Conservation (phyloP, 2,113 vertebrate genomes). For the Dryoscopus gambensis region DNA sequence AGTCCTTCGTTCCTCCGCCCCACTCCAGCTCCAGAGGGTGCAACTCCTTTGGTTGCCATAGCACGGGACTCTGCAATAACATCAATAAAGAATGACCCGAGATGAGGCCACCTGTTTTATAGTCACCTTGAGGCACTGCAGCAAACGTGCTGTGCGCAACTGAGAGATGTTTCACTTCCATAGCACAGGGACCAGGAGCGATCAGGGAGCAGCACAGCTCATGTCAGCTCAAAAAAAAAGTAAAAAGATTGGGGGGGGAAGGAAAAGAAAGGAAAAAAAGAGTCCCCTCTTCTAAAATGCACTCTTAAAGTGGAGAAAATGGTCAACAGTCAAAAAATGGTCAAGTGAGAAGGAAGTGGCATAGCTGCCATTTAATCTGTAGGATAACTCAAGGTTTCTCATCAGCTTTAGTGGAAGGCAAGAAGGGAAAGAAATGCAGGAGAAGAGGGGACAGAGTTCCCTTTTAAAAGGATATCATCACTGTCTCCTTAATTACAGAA, state of each 20-base stretch:
- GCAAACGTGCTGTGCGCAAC: background rate
- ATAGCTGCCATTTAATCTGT: background rate
- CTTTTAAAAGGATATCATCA: background rate
- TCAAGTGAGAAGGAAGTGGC: background rate
- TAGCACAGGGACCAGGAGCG: accelerated
- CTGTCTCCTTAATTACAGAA: background rate
- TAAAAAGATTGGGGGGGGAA: background rate
- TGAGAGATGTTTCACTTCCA: accelerated
- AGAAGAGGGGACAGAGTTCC: background rate
- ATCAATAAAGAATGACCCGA: background rate
- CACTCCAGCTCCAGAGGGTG: background rate
- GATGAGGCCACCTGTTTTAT: background rate
- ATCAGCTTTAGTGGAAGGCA: background rate
- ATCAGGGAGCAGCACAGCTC: background rate
- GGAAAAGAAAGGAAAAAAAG: background rate
- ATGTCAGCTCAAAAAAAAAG: background rate
- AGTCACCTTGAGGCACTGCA: background rate
- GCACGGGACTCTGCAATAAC: background rate
- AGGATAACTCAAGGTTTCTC: background rate
- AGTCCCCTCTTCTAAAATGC: background rate
- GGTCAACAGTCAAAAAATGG: background rate
- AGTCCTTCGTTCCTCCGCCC: background rate
- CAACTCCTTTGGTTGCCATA: background rate
- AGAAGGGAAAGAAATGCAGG: background rate
- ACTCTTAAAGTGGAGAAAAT: background rate